Conservation (phyloP, 2,888 invertebrate species). For the Napeogenes inachia region DNA sequence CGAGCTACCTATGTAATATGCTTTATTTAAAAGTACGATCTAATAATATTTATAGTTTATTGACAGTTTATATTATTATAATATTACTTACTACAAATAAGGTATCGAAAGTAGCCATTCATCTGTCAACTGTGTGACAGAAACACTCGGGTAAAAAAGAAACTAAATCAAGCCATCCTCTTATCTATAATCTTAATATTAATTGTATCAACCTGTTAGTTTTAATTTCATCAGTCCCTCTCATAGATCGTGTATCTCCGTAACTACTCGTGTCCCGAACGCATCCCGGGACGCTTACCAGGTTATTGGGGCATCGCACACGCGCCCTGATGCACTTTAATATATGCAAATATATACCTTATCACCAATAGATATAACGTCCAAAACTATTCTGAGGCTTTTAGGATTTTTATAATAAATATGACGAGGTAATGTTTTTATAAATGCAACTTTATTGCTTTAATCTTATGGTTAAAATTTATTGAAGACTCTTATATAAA, state of each 20-base stretch:
- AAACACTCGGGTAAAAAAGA: no score
- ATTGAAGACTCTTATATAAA: no score
- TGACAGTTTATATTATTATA: no score
- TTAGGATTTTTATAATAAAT: not conserved
- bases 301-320: constrained; percentile 43
- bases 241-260: constrained; percentile 18
- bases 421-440: no score
- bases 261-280: constrained; percentile 25
- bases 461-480: no score
- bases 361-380: not conserved
- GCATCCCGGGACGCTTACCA: constrained; percentile 35
- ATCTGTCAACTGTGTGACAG: no score
- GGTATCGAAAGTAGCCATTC: no score
- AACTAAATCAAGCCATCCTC: not conserved
- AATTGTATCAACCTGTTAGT: not conserved
- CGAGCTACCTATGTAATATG: no score
- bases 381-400: constrained; percentile 1
- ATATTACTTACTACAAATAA: no score
- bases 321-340: constrained; percentile 29
- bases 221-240: constrained; percentile 17
- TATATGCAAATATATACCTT: constrained; percentile 9
- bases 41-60: no score
- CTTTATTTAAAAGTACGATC: no score
- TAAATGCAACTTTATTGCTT: no score
- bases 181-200: not conserved